phyloP scores from a whole-genome alignment of 2,113 vertebrate genomes.

The Poecilia latipinna region DNA sequence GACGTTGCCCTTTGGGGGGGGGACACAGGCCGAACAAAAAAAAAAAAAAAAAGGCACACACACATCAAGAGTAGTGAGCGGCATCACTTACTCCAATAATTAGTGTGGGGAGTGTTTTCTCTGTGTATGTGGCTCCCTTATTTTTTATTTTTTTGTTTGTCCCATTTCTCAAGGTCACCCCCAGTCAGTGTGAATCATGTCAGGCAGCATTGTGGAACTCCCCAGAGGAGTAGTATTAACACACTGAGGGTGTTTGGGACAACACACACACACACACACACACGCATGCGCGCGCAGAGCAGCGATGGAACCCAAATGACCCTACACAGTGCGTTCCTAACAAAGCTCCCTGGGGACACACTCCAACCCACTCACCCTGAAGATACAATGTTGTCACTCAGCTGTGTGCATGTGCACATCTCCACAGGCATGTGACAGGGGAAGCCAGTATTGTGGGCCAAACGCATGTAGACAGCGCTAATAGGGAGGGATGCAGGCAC shows the following conservation, averaged over 20 bases:
- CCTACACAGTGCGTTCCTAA: constrained; percentile 46
- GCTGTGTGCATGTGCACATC: constrained; percentile 9
- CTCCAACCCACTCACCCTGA: constrained; percentile 51
- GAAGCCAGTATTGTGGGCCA: constrained; percentile 47
- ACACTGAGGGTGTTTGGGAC: constrained; percentile 69
- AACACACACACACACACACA: constrained; percentile 37
- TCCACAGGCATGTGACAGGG: constrained; percentile 35
- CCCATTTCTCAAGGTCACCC: constrained; percentile 85
- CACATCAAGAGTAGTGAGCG: not conserved
- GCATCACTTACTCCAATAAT: constrained; percentile 38
- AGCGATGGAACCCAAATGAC: constrained; percentile 54
- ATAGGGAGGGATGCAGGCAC: constrained; percentile 19
- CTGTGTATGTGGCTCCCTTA: constrained; percentile 31
- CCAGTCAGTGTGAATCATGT: constrained; percentile 87
- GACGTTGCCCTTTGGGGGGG: constrained; percentile 86
- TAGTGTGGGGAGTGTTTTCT: constrained; percentile 15
- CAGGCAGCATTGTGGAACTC: constrained; percentile 76
- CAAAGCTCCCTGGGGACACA: constrained; percentile 45
- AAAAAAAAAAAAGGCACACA: not conserved
- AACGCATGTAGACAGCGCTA: constrained; percentile 34
- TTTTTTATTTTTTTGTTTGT: constrained; percentile 42
- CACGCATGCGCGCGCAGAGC: not conserved
- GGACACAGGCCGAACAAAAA: constrained; percentile 10
- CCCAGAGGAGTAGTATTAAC: constrained; percentile 79
- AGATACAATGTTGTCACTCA: constrained; percentile 62